Evolutionary conservation across 2,113 vertebrate species (phyloP), one percentile per base, ranked within the genome.

Genomic region (Malurus cyaneus): DNA sequence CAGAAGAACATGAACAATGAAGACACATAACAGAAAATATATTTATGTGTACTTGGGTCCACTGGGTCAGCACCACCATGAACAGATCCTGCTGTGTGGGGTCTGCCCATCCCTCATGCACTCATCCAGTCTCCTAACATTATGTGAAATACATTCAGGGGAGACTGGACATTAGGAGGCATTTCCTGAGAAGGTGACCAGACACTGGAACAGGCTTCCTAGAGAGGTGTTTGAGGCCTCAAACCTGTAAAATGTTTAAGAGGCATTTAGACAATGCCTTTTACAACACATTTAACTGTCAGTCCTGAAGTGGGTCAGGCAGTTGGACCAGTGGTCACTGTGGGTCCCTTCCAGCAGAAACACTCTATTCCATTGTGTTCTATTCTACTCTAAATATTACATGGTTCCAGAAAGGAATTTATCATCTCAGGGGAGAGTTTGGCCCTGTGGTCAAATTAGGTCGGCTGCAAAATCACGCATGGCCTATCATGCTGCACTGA

Each of bases 251-350:
- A n/a, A 32, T 18, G 8, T 72, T 76, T 41, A 34, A 76, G 34
- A 89, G 21, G 59, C 62, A 73, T 67, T 88, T 64, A 44, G 20
- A 41, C 28, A 82, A 80, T 24, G 44, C 19, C 49, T 72, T 61
- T 77, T 25, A 57, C 2, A 50, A 23, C 7, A 24, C 1, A 2
- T 69, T 50, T 50, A 82, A 71, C 17, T 59, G 53, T 39, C 36
- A 83, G 42, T 44, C 44, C 72, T 69, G 36, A 73, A 71, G 5
- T 14, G 24, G 24, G 29, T 21, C 2, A 6, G 46, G 28, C 36
- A 62, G 26, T 36, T 36, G 34, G 53, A 59, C 62, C 4, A 0
- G 14, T 53, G 31, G 54, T 41, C 1, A 0, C 12, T 0, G 0
- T 29, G 36, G 24, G 36, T 77, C 28, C 44, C 71, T 91, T 82